Evolutionary conservation across 2,797 vertebrate genomes (phyloP), one percentile per base, ranked within the genome.

Genomic region (Pseudotriccus pelzelni): DNA sequence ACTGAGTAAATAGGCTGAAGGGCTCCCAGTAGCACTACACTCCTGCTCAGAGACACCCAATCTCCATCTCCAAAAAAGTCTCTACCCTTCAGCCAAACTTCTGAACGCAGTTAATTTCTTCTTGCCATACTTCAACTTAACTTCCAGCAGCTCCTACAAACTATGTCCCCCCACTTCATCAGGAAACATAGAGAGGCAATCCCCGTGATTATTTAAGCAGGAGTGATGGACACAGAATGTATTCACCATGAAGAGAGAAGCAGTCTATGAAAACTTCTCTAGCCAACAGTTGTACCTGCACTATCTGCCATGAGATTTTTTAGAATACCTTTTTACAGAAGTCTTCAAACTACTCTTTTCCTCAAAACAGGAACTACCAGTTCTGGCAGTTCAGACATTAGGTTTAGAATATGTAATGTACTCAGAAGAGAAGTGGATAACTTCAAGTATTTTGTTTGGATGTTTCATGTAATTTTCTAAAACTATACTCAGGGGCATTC

Each of bases 311-410:
- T 52, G 39, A 83, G 55, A 47, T 44, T 85, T 93, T 85, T 72
- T 81, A 78, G 27, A 92, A 66, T 59, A 14, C 72, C 49, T 87
- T 85, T 66, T n/a, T n/a, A 34, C 6, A 83, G 27, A 80, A 84
- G 46, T 30, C 50, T 34, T 87, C 44, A 89, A 64, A 58, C 1
- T 2, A 49, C 43, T 64, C 44, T 49, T 75, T 74, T 67, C 64
- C 39, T 85, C 58, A 66, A 66, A 94, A 94, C 84, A 69, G 73
- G 89, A 96, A 93, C 82, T 86, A 89, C 78, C 82, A 85, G 87
- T 94, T 89, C 66, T 2, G 2, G 59, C 43, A 92, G 62, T 81
- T 91, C 53, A 92, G 66, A 34, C 59, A 34, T 76, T 62, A 83
- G 23, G 36, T 86, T 94, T 78, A 82, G 80, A 89, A 87, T 89